Evolutionary conservation across 2,888 invertebrate genomes (phyloP).

Genomic region (Prosapia bicincta): DNA sequence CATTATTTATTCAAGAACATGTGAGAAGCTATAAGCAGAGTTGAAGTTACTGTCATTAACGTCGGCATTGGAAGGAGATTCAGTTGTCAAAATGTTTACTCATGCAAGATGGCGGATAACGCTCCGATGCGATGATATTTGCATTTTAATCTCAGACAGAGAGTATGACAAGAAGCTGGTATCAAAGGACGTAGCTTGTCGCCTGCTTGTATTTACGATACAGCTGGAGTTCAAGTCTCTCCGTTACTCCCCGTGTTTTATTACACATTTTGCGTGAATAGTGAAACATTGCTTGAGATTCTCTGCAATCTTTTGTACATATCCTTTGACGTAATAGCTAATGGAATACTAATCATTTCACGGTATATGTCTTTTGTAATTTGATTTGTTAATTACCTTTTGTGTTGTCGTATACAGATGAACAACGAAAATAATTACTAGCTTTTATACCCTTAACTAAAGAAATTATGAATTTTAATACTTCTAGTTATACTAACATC

Average conservation of each 20-base stretch:
- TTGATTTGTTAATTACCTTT: too few species aligned
- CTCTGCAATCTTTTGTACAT: background rate
- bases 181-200: background rate
- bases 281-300: background rate
- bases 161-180: background rate
- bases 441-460: too few species aligned
- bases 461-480: too few species aligned
- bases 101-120: background rate
- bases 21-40: background rate
- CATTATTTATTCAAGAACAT: too few species aligned
- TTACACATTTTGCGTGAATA: background rate
- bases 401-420: too few species aligned
- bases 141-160: background rate
- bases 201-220: background rate
- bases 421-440: too few species aligned
- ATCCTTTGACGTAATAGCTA: too few species aligned
- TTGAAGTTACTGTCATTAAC: background rate
- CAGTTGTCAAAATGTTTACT: background rate
- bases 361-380: too few species aligned
- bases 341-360: too few species aligned
- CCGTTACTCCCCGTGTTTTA: background rate
- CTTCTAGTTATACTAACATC: too few species aligned
- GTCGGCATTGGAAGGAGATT: background rate
- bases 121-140: background rate
- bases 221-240: background rate